Evolutionary conservation across 1,140 invertebrate genomes (phyloP).

Genomic region (Portunus trituberculatus): DNA sequence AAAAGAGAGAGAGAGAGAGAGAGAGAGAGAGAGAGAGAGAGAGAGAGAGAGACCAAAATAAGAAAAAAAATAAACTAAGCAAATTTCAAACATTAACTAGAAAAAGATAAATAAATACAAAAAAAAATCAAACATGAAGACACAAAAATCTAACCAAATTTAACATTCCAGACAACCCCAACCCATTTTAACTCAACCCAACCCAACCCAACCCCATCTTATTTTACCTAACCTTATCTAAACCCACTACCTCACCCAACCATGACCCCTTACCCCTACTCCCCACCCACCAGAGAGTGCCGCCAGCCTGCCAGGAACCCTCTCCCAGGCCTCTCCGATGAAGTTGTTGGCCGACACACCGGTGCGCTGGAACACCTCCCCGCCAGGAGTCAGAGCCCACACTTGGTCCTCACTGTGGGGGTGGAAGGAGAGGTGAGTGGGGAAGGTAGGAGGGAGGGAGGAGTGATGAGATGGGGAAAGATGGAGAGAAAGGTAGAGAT

Average conservation of each 20-base stretch:
- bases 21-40: too few species aligned
- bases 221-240: too few species aligned
- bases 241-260: background rate
- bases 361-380: conserved; percentile 82
- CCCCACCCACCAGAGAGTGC: conserved; percentile 81
- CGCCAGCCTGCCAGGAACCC: conserved; percentile 81
- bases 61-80: background rate
- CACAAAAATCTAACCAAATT: too few species aligned
- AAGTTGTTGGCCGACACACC: conserved; percentile 82
- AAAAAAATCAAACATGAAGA: background rate
- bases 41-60: background rate
- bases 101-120: background rate
- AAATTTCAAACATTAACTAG: too few species aligned
- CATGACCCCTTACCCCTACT: background rate
- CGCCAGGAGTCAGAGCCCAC: conserved; percentile 82
- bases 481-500: background rate
- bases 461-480: too few species aligned
- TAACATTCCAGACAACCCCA: too few species aligned
- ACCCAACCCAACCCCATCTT: too few species aligned
- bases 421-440: conserved; percentile 3
- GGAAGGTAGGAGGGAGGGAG: background rate
- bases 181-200: too few species aligned
- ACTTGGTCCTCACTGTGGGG: conserved; percentile 81
- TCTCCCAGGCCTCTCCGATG: conserved; percentile 83
- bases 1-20: too few species aligned